phyloP scores from a whole-genome alignment of 2,797 vertebrate genomes.

The Rhinatrema bivittatum region DNA sequence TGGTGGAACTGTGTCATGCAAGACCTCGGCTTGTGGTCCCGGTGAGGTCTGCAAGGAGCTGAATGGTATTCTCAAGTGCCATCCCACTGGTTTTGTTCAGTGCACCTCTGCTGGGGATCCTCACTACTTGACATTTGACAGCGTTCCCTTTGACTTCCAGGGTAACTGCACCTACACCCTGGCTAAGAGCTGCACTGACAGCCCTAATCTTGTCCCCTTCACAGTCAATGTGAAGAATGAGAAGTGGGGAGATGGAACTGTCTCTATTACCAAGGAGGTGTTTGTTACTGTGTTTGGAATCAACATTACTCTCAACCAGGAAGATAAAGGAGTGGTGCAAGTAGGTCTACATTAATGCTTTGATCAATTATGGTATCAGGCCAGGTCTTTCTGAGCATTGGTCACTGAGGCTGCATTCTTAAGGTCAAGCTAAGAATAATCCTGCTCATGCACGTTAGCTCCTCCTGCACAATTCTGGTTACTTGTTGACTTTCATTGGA shows the following conservation, averaged over 20 bases:
- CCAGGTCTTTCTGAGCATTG: no score
- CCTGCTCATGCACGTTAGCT: no score
- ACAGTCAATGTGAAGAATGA: constrained; percentile 27
- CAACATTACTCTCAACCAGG: constrained; percentile 41
- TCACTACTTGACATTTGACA: constrained; percentile 58
- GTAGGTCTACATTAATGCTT: no score
- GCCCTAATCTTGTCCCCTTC: neutral
- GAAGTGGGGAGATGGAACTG: neutral
- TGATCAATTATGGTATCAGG: no score
- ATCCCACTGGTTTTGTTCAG: constrained; percentile 26
- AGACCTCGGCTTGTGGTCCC: constrained; percentile 27
- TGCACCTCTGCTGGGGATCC: constrained; percentile 54
- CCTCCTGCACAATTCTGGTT: no score
- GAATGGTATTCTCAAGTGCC: constrained; percentile 47
- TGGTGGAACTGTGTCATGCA: constrained; percentile 40
- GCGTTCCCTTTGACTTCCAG: constrained; percentile 45
- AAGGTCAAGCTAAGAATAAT: no score
- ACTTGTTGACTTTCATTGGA: no score
- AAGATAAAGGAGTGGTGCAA: no score
- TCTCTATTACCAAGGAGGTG: constrained; percentile 50
- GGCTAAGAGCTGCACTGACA: constrained; percentile 21
- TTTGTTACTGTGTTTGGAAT: constrained; percentile 41
- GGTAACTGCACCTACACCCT: constrained; percentile 60
- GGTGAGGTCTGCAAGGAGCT: constrained; percentile 48
- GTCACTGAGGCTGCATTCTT: no score